These are phyloP conservation scores for Achlya flavicornis DNA, from an alignment of 2,888 invertebrate species.

Conservation along the genomic window DNA sequence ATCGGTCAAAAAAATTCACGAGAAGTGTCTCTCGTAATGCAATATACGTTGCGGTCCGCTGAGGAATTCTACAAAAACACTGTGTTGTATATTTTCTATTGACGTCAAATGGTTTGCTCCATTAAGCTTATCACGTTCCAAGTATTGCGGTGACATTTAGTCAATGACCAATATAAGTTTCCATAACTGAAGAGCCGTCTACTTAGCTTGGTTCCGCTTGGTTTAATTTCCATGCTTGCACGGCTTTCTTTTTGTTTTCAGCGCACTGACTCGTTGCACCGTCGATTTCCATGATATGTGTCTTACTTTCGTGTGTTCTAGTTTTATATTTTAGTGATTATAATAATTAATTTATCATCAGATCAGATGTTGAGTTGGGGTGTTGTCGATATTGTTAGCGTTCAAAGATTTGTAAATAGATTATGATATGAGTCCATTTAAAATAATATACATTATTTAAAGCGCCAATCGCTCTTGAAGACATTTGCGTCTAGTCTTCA, in stretches of 20 bases:
- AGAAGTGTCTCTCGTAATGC: neutral
- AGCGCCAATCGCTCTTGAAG: too few species aligned
- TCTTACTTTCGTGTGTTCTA: conserved; percentile 33
- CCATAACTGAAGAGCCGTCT: conserved; percentile 19
- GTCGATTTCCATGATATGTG: conserved; percentile 24
- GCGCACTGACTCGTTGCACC: conserved; percentile 46
- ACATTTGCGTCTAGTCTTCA: too few species aligned
- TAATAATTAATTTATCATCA: neutral
- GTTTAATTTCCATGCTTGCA: conserved; percentile 57
- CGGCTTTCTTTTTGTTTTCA: conserved; percentile 59
- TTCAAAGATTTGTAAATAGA: neutral
- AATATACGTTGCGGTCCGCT: neutral
- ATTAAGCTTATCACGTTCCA: neutral
- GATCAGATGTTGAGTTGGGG: neutral
- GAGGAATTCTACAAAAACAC: neutral
- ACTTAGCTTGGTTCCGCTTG: conserved; percentile 49
- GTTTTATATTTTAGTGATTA: conserved; percentile 20
- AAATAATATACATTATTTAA: neutral
- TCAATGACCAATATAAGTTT: conserved; percentile 28
- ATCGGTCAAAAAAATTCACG: conserved; percentile 28
- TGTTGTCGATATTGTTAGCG: neutral
- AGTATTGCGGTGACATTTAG: neutral
- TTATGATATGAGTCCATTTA: conserved; percentile 3
- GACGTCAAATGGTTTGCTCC: neutral
- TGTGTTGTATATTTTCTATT: neutral